Percentiles rank a stretch among this genome's conserved stretches.
Conservation (phyloP, 2,888 invertebrate genomes). For the Gibbula magus region DNA sequence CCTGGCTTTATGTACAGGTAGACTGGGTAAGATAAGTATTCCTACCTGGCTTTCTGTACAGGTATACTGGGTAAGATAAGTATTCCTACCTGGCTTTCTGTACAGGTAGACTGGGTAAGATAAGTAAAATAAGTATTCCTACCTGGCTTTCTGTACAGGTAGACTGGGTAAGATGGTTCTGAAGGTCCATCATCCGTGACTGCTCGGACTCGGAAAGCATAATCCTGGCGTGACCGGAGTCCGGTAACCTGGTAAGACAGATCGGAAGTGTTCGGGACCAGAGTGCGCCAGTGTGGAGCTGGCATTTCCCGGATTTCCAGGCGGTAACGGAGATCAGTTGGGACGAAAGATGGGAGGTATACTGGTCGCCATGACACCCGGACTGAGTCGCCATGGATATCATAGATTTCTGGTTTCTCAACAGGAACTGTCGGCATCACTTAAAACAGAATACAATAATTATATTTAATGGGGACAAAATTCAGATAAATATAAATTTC, state of each 20-base stretch:
- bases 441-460: constrained; percentile 31
- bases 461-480: background rate
- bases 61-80: too few species aligned
- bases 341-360: constrained; percentile 38
- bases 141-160: constrained; percentile 64
- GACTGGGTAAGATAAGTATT: too few species aligned
- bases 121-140: constrained; percentile 21
- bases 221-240: constrained; percentile 92
- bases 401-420: constrained; percentile 62
- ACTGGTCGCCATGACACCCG: constrained; percentile 66
- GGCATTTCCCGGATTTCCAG: constrained; percentile 57
- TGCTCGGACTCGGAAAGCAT: constrained; percentile 94
- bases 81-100: too few species aligned
- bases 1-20: too few species aligned
- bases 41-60: too few species aligned
- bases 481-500: too few species aligned
- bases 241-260: constrained; percentile 63
- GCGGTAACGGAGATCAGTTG: constrained; percentile 26
- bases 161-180: constrained; percentile 93
- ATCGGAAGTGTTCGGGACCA: constrained; percentile 53
- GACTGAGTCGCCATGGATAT: constrained; percentile 63
- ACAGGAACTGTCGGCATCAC: constrained; percentile 60
- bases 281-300: constrained; percentile 55
- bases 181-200: constrained; percentile 93
- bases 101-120: too few species aligned